phyloP scores from a whole-genome alignment of 1,140 invertebrate species.

The Aphaenogaster ashmeadi region DNA sequence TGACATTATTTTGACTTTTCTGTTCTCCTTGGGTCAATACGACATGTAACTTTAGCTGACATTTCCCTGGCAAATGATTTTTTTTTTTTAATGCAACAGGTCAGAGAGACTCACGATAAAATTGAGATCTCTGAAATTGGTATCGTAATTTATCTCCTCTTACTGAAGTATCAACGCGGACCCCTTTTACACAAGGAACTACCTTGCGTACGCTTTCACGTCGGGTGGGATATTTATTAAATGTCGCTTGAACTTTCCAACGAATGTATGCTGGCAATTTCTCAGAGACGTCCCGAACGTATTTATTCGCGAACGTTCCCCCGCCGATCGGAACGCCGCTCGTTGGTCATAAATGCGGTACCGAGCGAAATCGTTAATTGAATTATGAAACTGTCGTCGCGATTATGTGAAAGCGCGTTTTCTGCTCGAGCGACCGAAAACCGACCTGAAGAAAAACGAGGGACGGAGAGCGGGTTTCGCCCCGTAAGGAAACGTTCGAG shows the following conservation, averaged over 20 bases:
- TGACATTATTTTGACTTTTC: no score
- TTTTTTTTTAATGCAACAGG: neutral
- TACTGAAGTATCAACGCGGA: neutral
- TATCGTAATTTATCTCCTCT: conserved; percentile 11
- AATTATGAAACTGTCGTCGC: conserved; percentile 40
- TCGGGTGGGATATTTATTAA: conserved; percentile 33
- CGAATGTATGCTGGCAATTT: conserved; percentile 17
- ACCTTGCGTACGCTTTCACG: conserved; percentile 38
- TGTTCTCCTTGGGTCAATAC: neutral
- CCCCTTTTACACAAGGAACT: neutral
- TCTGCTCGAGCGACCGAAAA: conserved; percentile 17
- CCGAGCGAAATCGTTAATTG: conserved; percentile 30
- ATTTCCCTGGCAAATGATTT: neutral
- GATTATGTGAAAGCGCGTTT: conserved; percentile 35
- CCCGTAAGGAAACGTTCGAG: conserved; percentile 22
- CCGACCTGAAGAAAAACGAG: neutral
- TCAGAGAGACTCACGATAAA: neutral
- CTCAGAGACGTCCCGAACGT: neutral
- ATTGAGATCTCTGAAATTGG: neutral
- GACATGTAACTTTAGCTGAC: neutral
- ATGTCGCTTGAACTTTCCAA: conserved; percentile 45
- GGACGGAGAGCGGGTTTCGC: neutral
- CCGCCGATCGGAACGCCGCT: neutral
- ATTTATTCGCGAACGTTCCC: neutral
- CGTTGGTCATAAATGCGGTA: neutral